Evolutionary conservation across 1,140 invertebrate genomes (phyloP), one percentile per base, ranked within the genome.

Genomic region (Neocloeon triangulifer): DNA sequence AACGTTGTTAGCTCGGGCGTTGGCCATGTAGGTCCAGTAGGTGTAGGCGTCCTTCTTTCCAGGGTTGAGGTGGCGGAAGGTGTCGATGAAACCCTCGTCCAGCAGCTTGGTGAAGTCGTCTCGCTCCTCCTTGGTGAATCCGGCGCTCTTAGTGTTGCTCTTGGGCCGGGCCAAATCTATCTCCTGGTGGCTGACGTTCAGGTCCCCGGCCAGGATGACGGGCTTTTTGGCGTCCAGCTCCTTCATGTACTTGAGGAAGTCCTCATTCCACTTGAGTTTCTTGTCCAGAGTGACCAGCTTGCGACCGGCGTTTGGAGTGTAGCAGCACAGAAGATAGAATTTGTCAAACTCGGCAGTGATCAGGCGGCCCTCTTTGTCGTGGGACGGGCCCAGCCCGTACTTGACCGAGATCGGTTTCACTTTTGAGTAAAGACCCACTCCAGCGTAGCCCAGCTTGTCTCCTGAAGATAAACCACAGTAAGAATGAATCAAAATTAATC

Each of bases 161-260:
- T 91, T 89, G 3, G 94, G 91, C 63, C 97, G 96, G 9, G 73
- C 69, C 37, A 97, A 57, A 66, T 97, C 91, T 85, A 96, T 95
- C 62, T 91, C 81, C 41, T 74, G 55, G 53, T 98, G 92, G 27
- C 91, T 76, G 4, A 97, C 92, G 60, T 98, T 98, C 62, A 98
- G 72, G 55, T 98, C 94, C 2, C 94, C 92, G 50, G 77, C 85
- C 39, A 95, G 63, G 29, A 98, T 76, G 1, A 97, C 82, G 10
- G 91, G 85, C 52, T 99, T 98, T 30, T 77, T 73, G 34, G 64
- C 56, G 56, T 97, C 82, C 13, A 97, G 58, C 29, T 71, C 54
- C 43, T 76, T 69, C 6, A 96, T 49, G 49, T 76, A 73, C 13
- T 67, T 58, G 36, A 69, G 62, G 46, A 97, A 86, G 16, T 64